Conservation (phyloP, 1,140 invertebrate genomes). For the Bathynomus jamesi region DNA sequence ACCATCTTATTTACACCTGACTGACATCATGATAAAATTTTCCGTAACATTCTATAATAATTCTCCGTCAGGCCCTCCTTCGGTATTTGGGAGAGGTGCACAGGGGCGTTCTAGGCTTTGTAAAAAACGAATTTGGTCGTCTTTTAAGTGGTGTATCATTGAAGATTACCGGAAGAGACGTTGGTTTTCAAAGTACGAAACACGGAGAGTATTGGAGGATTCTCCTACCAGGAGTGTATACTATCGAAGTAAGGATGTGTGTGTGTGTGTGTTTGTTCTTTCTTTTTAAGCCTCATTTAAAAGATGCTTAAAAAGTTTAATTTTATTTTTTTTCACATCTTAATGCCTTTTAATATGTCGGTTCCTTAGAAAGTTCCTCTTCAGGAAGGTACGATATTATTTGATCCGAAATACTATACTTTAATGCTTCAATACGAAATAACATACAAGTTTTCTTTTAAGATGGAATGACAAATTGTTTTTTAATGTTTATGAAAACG, state of each 20-base stretch:
- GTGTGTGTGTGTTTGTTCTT: background rate
- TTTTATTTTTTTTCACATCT: background rate
- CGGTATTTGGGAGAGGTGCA: constrained; percentile 82
- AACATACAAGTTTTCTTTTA: too few species aligned
- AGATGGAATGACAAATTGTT: too few species aligned
- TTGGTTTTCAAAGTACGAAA: constrained; percentile 78
- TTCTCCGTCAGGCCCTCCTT: constrained; percentile 67
- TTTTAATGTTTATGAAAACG: too few species aligned
- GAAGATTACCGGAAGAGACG: constrained; percentile 74
- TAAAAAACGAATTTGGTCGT: constrained; percentile 69
- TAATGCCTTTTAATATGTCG: background rate
- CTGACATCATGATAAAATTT: too few species aligned
- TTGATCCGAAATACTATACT: background rate
- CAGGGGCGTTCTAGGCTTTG: constrained; percentile 71
- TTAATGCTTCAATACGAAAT: too few species aligned
- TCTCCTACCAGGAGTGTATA: constrained; percentile 71
- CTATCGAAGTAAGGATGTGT: constrained; percentile 58
- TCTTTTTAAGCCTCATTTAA: background rate
- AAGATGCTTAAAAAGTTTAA: background rate
- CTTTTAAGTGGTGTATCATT: constrained; percentile 73
- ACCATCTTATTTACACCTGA: too few species aligned
- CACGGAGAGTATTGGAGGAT: constrained; percentile 92
- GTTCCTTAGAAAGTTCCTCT: background rate
- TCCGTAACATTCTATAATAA: too few species aligned
- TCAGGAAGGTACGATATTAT: background rate